phyloP scores from a whole-genome alignment of 2,797 vertebrate genomes.

The Staurois parvus region DNA sequence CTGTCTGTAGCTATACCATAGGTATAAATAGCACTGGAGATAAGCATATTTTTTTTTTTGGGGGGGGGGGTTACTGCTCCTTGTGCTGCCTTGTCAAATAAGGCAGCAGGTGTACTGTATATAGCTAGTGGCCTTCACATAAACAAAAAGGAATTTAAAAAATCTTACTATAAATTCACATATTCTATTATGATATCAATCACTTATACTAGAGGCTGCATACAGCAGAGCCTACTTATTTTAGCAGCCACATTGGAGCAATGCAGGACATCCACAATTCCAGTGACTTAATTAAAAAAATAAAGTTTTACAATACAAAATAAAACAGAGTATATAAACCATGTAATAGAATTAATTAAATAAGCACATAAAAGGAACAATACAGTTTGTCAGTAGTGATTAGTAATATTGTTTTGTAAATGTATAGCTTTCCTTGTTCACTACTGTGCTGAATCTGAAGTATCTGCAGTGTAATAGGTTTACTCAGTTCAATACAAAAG shows the following conservation, averaged over 20 bases:
- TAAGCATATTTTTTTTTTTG: no score
- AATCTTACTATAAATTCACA: background rate
- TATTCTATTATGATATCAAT: no score
- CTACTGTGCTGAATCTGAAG: background rate
- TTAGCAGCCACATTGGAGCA: background rate
- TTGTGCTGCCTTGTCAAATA: no score
- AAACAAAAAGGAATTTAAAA: background rate
- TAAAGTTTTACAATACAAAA: background rate
- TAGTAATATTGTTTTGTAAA: slow-evolving; percentile 19
- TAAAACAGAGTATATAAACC: no score
- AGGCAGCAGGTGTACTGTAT: background rate
- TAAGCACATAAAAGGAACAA: background rate
- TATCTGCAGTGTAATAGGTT: slow-evolving; percentile 38
- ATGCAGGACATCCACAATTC: background rate
- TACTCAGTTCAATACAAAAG: slow-evolving; percentile 13
- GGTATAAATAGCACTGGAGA: no score
- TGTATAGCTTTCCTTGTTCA: background rate
- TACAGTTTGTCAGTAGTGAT: background rate
- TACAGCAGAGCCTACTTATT: background rate
- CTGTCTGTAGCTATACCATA: no score
- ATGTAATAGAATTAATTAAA: no score
- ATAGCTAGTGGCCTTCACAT: background rate
- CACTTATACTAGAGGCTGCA: background rate
- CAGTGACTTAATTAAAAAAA: background rate
- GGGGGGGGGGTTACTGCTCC: no score